phyloP scores from a whole-genome alignment of 2,797 vertebrate species.

The Hephaestus fuliginosus region DNA sequence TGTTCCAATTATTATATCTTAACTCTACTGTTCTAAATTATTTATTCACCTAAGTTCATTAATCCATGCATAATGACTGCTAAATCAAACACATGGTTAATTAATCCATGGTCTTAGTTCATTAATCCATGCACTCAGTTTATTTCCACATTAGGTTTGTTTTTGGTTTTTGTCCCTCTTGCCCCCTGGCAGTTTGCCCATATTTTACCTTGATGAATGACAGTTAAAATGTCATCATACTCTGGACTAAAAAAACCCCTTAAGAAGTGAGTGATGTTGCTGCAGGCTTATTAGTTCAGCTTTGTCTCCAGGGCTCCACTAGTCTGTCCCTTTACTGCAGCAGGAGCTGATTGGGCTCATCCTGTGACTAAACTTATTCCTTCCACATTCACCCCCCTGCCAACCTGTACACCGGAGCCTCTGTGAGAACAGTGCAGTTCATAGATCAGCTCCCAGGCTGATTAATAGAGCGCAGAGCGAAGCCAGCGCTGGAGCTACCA shows the following conservation, averaged over 20 bases:
- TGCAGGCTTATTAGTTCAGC: conserved; percentile 25
- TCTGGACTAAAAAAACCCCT: neutral
- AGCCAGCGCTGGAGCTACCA: conserved; percentile 29
- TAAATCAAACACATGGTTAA: neutral
- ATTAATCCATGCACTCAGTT: neutral
- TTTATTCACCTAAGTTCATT: neutral
- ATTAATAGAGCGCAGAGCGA: conserved; percentile 71
- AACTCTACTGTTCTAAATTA: neutral
- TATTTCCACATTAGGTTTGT: neutral
- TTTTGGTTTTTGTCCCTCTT: neutral
- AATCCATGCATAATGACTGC: neutral
- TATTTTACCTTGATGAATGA: neutral
- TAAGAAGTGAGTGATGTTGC: conserved; percentile 13
- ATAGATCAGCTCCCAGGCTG: conserved; percentile 73
- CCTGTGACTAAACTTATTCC: conserved; percentile 29
- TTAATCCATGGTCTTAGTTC: neutral
- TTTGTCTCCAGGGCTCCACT: conserved; percentile 31
- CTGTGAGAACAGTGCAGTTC: conserved; percentile 41
- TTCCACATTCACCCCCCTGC: conserved; percentile 20
- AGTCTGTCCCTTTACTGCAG: conserved; percentile 1
- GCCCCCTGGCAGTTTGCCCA: neutral
- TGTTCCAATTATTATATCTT: neutral
- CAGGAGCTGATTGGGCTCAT: conserved; percentile 39
- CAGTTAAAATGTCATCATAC: conserved; percentile 23
- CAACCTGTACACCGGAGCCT: conserved; percentile 2